Conservation (phyloP, 2,797 vertebrate genomes). For the Eulemur albifrons region DNA sequence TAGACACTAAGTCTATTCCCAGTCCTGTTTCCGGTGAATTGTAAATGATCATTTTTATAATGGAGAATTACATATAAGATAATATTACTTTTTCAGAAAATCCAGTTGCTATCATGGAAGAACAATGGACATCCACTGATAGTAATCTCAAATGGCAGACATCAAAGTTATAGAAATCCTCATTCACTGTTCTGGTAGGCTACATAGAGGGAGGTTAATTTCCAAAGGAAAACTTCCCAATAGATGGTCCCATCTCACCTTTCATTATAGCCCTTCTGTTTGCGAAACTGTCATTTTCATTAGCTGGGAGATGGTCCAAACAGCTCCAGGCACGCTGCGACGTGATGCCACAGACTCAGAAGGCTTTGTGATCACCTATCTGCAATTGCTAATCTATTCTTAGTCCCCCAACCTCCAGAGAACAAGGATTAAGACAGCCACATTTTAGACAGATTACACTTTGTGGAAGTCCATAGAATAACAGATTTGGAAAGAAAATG, state of each 20-base stretch:
- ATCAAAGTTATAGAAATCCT: neutral
- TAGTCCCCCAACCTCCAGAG: neutral
- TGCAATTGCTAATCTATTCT: neutral
- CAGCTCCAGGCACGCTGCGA: neutral
- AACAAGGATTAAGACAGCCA: neutral
- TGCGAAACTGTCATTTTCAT: neutral
- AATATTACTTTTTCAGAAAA: constrained; percentile 29
- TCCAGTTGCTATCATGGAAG: neutral
- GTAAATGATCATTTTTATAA: neutral
- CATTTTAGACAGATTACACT: neutral
- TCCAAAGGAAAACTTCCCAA: neutral
- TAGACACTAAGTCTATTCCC: neutral
- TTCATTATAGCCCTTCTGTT: neutral
- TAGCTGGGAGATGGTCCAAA: neutral
- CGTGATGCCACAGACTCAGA: neutral
- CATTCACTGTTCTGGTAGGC: neutral
- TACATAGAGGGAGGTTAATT: neutral
- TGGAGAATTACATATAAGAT: neutral
- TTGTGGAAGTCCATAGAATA: neutral
- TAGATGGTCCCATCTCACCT: neutral
- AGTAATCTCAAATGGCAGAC: neutral
- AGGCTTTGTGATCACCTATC: neutral
- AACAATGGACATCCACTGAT: neutral
- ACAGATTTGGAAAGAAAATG: constrained; percentile 24
- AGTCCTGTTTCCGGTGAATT: neutral